Evolutionary conservation across 1,140 invertebrate species (phyloP).

Genomic region (Platyura marginata): DNA sequence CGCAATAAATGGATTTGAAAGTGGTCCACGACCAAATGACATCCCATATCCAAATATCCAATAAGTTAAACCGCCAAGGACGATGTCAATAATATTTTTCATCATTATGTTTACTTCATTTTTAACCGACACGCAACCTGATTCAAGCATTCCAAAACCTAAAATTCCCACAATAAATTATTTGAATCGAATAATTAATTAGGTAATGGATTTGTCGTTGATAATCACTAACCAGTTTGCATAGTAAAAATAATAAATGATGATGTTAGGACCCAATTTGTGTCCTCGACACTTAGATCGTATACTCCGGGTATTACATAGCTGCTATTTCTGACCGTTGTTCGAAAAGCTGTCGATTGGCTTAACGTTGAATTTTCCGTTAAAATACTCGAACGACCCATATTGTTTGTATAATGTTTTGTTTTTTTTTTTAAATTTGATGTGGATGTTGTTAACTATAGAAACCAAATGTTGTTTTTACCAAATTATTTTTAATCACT

Average conservation of each 20-base stretch:
- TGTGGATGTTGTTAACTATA: too few species aligned
- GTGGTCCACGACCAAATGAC: slow-evolving; percentile 58
- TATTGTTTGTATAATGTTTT: too few species aligned
- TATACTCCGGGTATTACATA: slow-evolving; percentile 27
- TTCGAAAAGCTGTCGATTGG: slow-evolving; percentile 8
- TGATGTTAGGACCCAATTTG: slow-evolving; percentile 81
- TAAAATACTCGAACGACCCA: too few species aligned
- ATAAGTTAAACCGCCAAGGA: slow-evolving; percentile 73
- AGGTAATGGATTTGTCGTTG: background rate
- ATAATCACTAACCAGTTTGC: slow-evolving; percentile 61
- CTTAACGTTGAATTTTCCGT: background rate
- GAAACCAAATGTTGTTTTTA: too few species aligned
- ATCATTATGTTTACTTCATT: slow-evolving; percentile 97
- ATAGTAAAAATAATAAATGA: slow-evolving; percentile 94
- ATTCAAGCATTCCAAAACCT: slow-evolving; percentile 86
- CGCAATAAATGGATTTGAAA: slow-evolving; percentile 55
- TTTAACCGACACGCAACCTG: slow-evolving; percentile 79
- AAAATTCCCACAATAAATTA: background rate
- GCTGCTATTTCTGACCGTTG: slow-evolving; percentile 14
- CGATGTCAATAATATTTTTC: slow-evolving; percentile 86
- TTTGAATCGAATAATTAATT: background rate
- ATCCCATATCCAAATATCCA: slow-evolving; percentile 89
- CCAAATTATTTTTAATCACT: too few species aligned
- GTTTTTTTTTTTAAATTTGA: too few species aligned
- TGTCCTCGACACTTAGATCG: slow-evolving; percentile 54